Evolutionary conservation across 2,113 vertebrate species (phyloP), one percentile per base, ranked within the genome.

Genomic region (Romanogobio albipinnatus): DNA sequence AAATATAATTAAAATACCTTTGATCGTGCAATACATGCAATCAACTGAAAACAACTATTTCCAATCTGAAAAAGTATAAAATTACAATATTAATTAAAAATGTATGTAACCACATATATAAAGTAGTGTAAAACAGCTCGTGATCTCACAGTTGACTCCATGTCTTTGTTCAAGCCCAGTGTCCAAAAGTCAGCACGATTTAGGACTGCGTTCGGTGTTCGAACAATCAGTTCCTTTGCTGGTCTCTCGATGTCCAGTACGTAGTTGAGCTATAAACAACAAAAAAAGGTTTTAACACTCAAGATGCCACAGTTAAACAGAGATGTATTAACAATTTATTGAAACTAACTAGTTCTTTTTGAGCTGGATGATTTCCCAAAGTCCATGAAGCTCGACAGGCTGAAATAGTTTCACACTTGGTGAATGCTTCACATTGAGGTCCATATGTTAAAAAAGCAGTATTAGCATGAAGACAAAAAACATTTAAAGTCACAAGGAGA

Each of bases 21-120:
- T 59, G 56, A 59, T 8, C 0, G 0, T 59, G 56, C 56, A 59
- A 59, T 59, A 22, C 56, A 4, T 59, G n/a, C 22, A 68, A 8
- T 68, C 26, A 68, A 68, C 29, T 68, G 6, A 68, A 68, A 68
- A 68, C 64, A 68, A 68, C 64, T 15, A 68, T 68, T 36, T 19
- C 64, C 64, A 68, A 68, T 68, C 64, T 39, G 33, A 66, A 43
- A 64, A 68, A 36, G 14, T 39, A 70, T 39, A 36, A 17, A 70
- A 39, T 22, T 70, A 39, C 26, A 70, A 70, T 3, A 17, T 36
- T 3, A 3, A 70, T 70, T 70, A 70, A 2, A 2, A 70, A 4
- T 70, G 3, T 3, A 36, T 70, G 66, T 70, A 1, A 24, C 5
- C 4, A n/a, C 39, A 70, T 17, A 70, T 70, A 36, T 19, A 70